These are phyloP conservation scores for Laticauda laticaudata DNA, from an alignment of 2,113 vertebrate genomes.

Conservation along the genomic window DNA sequence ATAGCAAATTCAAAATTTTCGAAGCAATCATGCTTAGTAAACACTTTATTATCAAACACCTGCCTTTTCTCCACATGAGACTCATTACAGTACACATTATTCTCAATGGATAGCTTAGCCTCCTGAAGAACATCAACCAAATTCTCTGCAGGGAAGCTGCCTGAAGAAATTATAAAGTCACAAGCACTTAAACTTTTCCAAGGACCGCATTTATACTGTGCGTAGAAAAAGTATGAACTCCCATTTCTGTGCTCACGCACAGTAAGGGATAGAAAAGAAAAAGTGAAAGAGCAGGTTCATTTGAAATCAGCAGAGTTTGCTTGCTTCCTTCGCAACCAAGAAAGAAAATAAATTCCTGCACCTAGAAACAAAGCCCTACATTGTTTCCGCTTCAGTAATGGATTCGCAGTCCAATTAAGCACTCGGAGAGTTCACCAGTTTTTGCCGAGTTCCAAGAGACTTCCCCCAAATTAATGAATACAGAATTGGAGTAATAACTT, in stretches of 20 bases:
- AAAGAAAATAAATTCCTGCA: not conserved
- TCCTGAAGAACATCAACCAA: not conserved
- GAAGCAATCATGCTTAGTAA: not conserved
- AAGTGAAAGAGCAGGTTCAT: not conserved
- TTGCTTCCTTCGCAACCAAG: not conserved
- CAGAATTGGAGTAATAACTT: not conserved
- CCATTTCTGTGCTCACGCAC: not conserved
- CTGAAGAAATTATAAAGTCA: not conserved
- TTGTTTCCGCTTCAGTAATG: not conserved
- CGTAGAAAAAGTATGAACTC: not conserved
- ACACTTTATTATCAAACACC: not conserved
- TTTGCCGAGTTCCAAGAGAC: not conserved
- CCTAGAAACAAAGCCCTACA: not conserved
- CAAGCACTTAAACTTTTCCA: not conserved
- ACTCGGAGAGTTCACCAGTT: not conserved
- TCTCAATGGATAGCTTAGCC: not conserved
- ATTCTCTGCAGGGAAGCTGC: not conserved
- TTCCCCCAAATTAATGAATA: not conserved
- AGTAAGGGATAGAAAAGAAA: too few species aligned
- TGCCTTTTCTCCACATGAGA: accelerated
- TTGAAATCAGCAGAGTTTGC: not conserved
- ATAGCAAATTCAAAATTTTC: not conserved
- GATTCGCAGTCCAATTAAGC: not conserved
- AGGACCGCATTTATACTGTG: not conserved
- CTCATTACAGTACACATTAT: not conserved